Evolutionary conservation across 2,113 vertebrate genomes (phyloP), one percentile per base, ranked within the genome.

Genomic region (Indicator maculatus): DNA sequence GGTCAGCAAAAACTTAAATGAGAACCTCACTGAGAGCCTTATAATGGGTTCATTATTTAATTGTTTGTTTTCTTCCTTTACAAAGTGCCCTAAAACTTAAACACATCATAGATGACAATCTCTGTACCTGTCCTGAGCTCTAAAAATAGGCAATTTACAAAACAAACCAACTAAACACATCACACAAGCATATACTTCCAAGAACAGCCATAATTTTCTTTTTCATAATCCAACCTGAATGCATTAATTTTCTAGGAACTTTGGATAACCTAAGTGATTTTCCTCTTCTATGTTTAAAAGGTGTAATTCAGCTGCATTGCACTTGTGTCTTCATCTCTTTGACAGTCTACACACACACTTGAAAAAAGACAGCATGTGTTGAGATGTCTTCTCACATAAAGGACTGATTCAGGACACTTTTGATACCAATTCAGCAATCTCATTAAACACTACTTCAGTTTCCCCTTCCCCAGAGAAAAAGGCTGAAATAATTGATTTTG

Each of bases 381-480:
- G 67, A 85, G 60, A 70, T 26, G 31, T 39, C 78, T 82, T 93
- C 75, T 72, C 74, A 80, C 2, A 2, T 30, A 52, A 87, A 90
- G 31, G 36, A 66, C 9, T 76, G 45, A 41, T 79, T 56, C 38
- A 44, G 41, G 86, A 31, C 5, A 6, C 31, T 80, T 92, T 28
- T 30, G 23, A 67, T 66, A 83, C 71, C 67, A 85, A 85, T 38
- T 75, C 50, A 88, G 69, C 75, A 88, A 71, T 52, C 1, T 1
- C 65, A 72, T 78, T 61, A 88, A 84, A 89, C 30, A 36, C 31
- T 61, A 60, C 70, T 91, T 90, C 86, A 53, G 61, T 52, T 58
- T 86, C 45, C 39, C n/a, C 73, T 65, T 83, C 70, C 55, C 71
- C 73, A 78, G 47, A 94, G 77, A 84, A 84, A 75, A 86, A 86